Base-by-base conservation (phyloP, 2,888 invertebrate genomes). In the Ormyrus labotus region DNA sequence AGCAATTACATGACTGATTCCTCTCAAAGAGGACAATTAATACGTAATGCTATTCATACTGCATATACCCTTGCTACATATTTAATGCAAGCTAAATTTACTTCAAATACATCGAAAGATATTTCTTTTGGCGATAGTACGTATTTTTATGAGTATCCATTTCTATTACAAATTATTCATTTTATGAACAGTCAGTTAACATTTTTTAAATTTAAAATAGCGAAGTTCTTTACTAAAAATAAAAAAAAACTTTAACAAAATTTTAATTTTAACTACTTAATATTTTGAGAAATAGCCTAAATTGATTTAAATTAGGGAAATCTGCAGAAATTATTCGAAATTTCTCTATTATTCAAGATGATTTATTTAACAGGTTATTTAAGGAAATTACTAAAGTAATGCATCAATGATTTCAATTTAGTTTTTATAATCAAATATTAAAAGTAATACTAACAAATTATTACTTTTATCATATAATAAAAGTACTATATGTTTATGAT, bases 31-130 rank as follows among this genome's bases (percentile, higher is more conserved):
- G 85, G 90, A 85, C 83, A 90, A 79, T 87, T 92, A 13, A 88
- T 92, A 60, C 91, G 90, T 55, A 88, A 88, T 83, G 90, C 93
- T 19, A 92, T 92, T 84, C 91, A 91, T 81, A 92, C 93, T 80
- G 92, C 93, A 6, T 94, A 95, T 88, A 91, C 92, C 69, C 89
- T 94, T 69, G 92, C 94, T 5, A 92, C 93, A 71, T 93, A 93
- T 87, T 92, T 96, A 82, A 91, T 95, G 68, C 94, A 95, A 85
- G 96, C 95, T n/a, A 94, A 95, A 89, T 95, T 95, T 2, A 95
- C 95, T 8, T 94, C 95, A 4, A 96, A 96, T 89, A 94, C 94
- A 0, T 94, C 95, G 64, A 94, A 95, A 48, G 95, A 94, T 87
- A 94, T 94, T 83, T 92, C 92, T 74, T 92, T 93, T 87, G 94